Conservation (phyloP, 2,113 vertebrate genomes). For the Notechis scutatus region DNA sequence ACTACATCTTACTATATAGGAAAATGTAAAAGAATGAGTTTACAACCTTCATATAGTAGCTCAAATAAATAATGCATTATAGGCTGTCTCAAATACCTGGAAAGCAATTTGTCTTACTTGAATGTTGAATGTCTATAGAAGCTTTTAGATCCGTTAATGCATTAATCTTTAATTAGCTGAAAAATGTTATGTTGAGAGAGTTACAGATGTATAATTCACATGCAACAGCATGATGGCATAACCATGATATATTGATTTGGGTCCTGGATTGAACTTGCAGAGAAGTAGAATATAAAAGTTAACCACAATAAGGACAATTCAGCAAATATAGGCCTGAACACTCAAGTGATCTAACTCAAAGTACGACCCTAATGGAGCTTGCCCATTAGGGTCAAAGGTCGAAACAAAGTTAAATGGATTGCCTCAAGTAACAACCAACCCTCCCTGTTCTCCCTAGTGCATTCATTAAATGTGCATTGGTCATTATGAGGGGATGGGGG, state of each 20-base stretch:
- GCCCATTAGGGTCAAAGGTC: neutral
- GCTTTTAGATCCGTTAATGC: constrained; percentile 64
- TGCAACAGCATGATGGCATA: constrained; percentile 3
- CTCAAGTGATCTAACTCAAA: neutral
- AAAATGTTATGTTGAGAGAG: constrained; percentile 61
- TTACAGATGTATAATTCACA: constrained; percentile 50
- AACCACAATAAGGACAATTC: neutral
- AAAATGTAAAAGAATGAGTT: constrained; percentile 59
- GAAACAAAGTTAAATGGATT: neutral
- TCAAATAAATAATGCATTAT: constrained; percentile 69
- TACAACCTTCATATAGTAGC: constrained; percentile 60
- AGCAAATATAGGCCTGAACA: neutral
- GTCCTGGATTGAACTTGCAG: neutral
- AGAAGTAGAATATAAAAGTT: neutral
- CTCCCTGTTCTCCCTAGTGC: neutral
- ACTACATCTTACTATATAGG: constrained; percentile 44
- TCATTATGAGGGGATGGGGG: neutral
- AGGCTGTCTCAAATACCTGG: constrained; percentile 56
- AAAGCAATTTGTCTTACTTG: constrained; percentile 66
- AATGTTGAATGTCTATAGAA: constrained; percentile 66
- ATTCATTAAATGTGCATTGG: neutral
- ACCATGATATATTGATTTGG: neutral
- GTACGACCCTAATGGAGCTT: neutral
- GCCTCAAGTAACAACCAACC: neutral
- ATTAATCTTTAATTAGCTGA: constrained; percentile 72